Conservation (phyloP, 2,113 vertebrate genomes). For the Zapus hudsonius region DNA sequence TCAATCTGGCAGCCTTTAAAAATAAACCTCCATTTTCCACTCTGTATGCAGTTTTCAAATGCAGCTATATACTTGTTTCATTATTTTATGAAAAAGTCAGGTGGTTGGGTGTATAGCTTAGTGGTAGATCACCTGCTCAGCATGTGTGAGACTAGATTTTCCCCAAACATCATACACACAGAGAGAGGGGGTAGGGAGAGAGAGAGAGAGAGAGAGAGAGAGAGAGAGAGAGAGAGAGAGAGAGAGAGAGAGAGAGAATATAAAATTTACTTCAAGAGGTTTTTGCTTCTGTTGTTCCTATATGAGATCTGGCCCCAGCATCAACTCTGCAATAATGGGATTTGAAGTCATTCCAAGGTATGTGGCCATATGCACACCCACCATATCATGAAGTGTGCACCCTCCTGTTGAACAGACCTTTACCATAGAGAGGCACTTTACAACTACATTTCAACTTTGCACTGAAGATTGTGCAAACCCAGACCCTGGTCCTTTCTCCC, state of each 20-base stretch:
- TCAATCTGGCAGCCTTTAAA: constrained; percentile 29
- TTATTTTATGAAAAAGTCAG: background rate
- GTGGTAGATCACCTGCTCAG: too few relatives aligned
- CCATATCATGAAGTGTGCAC: background rate
- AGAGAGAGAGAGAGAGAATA: too few relatives aligned
- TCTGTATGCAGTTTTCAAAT: background rate
- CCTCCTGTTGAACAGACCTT: background rate
- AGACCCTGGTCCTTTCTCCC: background rate
- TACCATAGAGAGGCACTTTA: background rate
- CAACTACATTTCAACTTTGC: background rate
- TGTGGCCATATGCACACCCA: background rate
- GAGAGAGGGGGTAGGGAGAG: too few relatives aligned
- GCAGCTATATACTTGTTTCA: background rate
- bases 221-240: too few relatives aligned
- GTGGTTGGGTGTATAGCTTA: too few relatives aligned
- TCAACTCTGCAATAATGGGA: constrained; percentile 5
- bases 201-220: too few relatives aligned
- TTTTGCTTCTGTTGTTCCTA: constrained; percentile 48
- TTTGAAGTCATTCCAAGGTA: background rate
- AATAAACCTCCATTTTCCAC: background rate
- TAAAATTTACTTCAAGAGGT: background rate
- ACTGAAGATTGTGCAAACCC: background rate
- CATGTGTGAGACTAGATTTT: too few relatives aligned
- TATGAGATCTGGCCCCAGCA: constrained; percentile 58
- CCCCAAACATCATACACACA: too few relatives aligned